Evolutionary conservation across 2,797 vertebrate genomes (phyloP), one percentile per base, ranked within the genome.

Genomic region (Sylvia borin): DNA sequence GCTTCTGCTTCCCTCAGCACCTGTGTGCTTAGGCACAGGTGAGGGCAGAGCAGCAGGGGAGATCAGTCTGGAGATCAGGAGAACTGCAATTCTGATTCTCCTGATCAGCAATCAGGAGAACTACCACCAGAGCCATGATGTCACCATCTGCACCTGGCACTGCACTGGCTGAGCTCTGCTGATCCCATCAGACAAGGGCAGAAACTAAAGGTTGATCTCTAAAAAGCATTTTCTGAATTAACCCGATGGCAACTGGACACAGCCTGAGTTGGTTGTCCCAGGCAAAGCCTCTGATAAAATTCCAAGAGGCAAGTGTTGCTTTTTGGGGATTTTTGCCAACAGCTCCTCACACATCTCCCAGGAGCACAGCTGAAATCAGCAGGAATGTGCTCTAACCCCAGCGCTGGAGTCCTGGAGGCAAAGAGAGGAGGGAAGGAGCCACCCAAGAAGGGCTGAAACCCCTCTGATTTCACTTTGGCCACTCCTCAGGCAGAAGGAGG

Each of bases 311-410:
- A 68, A 58, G 12, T 11, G 7, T 61, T 36, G 53, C 7, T 51
- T 78, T 80, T 43, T 18, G 21, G 51, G 89, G 61, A 15, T 13
- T 58, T 27, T 32, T 4, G 27, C 32, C 19, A 32, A 3, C 11
- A 19, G 21, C 13, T 25, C 40, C 64, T 48, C n/a, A 50, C 53
- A 61, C 7, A 22, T 36, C 15, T 80, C 13, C 81, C 45, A 67
- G 13, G 32, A 80, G 27, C 2, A 22, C 26, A 12, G 15, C 43
- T 47, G 34, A 51, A 51, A 74, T 24, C 16, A 71, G 27, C 24
- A 48, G 0, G 0, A 5, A 11, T 11, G 43, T n/a, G 14, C 17
- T 32, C 0, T 0, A 43, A 27, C 21, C 43, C 34, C 54, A 53
- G 60, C 8, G 20, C 38, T 10, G 15, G 16, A 57, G 55, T 25